phyloP scores from a whole-genome alignment of 2,797 vertebrate genomes.

The Rhincodon typus region DNA sequence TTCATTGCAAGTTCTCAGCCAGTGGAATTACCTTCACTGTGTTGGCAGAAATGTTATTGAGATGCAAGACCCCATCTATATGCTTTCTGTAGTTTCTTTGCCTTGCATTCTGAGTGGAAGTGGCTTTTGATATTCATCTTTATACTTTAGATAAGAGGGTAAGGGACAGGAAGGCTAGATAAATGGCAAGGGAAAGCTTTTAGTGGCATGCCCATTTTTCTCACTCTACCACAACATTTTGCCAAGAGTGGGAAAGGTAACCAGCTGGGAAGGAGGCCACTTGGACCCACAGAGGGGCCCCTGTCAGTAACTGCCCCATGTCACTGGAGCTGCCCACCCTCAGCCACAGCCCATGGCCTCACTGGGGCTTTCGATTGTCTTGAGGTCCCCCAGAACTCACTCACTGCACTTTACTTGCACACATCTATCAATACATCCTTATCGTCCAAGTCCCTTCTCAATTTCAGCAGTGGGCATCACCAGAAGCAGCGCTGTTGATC shows the following conservation, averaged over 20 bases:
- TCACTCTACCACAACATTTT: not conserved
- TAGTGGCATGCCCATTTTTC: not conserved
- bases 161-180: too few relatives aligned
- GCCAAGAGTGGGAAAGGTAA: not conserved
- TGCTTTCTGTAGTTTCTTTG: not conserved
- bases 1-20: not conserved
- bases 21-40: not conserved
- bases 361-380: too few relatives aligned
- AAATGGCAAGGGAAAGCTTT: not conserved
- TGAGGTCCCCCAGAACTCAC: too few relatives aligned
- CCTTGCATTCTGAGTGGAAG: not conserved
- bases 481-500: too few relatives aligned
- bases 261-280: not conserved
- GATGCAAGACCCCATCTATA: not conserved
- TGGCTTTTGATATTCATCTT: not conserved
- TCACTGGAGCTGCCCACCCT: too few relatives aligned
- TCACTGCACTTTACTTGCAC: too few relatives aligned
- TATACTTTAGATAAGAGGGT: not conserved
- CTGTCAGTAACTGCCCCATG: too few relatives aligned
- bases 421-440: too few relatives aligned
- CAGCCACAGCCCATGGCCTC: too few relatives aligned
- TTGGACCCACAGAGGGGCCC: too few relatives aligned
- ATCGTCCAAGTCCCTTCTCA: too few relatives aligned
- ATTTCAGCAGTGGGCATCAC: too few relatives aligned
- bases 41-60: not conserved